These are phyloP conservation scores for Tiliqua scincoides DNA, from an alignment of 2,113 vertebrate genomes.

Conservation along the genomic window DNA sequence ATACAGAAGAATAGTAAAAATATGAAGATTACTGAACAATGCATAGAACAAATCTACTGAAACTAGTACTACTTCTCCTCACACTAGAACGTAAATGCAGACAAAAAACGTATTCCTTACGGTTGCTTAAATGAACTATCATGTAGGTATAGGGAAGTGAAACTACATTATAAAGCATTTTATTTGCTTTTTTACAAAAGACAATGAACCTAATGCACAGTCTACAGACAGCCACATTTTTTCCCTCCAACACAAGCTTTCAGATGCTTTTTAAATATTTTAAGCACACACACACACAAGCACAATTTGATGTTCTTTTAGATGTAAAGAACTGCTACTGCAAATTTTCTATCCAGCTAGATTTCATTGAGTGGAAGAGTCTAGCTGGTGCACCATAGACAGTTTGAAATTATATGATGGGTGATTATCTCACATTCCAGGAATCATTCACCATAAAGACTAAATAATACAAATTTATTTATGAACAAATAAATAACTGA, in stretches of 20 bases:
- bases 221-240: not conserved
- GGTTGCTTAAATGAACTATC: not conserved
- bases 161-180: not conserved
- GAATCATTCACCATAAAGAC: too few relatives aligned
- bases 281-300: too few relatives aligned
- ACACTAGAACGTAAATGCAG: not conserved
- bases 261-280: not conserved
- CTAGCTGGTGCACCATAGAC: not conserved
- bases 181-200: not conserved
- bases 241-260: not conserved
- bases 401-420: not conserved
- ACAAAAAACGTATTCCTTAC: not conserved
- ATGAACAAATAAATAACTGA: too few relatives aligned
- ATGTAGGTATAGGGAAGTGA: not conserved
- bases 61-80: not conserved
- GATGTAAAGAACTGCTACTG: not conserved
- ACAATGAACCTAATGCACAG: not conserved
- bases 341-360: not conserved
- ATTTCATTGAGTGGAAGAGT: not conserved
- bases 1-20: not conserved
- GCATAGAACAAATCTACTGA: conserved; percentile 2
- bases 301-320: not conserved
- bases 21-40: conserved; percentile 12
- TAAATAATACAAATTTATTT: too few relatives aligned
- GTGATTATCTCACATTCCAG: too few relatives aligned